Evolutionary conservation across 2,888 invertebrate genomes (phyloP).

Genomic region (Sceliomorpha sp.): DNA sequence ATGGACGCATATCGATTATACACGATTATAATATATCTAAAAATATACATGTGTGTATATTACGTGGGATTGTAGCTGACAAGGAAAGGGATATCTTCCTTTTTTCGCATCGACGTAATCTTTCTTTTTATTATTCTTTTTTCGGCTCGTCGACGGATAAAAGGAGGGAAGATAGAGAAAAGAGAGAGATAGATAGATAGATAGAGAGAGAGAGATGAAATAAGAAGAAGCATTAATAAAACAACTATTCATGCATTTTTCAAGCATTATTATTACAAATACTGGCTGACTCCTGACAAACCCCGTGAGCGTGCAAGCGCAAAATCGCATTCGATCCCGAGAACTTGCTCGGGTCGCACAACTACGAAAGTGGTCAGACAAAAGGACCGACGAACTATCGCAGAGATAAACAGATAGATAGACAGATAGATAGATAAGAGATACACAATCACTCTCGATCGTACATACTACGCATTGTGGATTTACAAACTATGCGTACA

Average conservation of each 20-base stretch:
- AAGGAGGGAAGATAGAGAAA: too few relatives aligned
- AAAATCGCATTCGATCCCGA: constrained; percentile 78
- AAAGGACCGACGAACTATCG: constrained; percentile 57
- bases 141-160: constrained; percentile 59
- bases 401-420: too few relatives aligned
- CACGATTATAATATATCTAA: constrained; percentile 66
- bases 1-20: constrained; percentile 72
- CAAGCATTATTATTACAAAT: constrained; percentile 93
- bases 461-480: constrained; percentile 55
- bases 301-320: constrained; percentile 80
- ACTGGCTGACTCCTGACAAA: constrained; percentile 84
- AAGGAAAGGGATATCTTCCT: constrained; percentile 19
- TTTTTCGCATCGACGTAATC: constrained; percentile 46
- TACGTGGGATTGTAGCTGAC: constrained; percentile 56
- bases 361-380: constrained; percentile 57
- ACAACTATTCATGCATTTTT: constrained; percentile 92
- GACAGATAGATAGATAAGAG: too few relatives aligned
- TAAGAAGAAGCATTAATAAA: constrained; percentile 84
- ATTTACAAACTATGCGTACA: constrained; percentile 48
- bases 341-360: constrained; percentile 59
- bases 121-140: constrained; percentile 18
- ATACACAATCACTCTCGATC: constrained; percentile 54
- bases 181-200: too few relatives aligned
- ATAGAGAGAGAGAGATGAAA: constrained; percentile 79
- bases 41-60: constrained; percentile 54